These are phyloP conservation scores for Colistium nudipinnis DNA, from an alignment of 2,113 vertebrate species.

Conservation along the genomic window DNA sequence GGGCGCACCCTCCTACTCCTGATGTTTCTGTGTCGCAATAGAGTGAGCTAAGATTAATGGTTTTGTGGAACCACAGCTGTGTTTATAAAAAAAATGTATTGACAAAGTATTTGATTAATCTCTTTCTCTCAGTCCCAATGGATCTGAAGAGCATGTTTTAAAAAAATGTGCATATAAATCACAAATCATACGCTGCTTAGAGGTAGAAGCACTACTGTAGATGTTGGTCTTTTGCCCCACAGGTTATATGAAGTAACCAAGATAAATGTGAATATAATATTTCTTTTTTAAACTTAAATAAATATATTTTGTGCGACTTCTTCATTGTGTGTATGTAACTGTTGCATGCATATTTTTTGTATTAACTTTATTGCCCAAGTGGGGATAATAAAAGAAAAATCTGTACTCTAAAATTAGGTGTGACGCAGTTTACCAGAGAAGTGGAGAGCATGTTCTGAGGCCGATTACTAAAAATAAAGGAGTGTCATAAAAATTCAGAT, in stretches of 20 bases:
- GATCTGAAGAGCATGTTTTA: not conserved
- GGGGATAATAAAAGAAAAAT: conserved; percentile 21
- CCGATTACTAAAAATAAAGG: conserved; percentile 19
- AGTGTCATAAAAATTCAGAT: conserved; percentile 27
- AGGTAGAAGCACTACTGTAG: conserved; percentile 8
- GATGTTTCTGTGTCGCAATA: not conserved
- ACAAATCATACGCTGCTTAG: conserved; percentile 6
- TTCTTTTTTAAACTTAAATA: not conserved
- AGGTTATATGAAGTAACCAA: not conserved
- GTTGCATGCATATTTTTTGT: conserved; percentile 8
- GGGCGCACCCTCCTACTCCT: not conserved
- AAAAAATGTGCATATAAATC: conserved; percentile 13
- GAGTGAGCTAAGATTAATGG: not conserved
- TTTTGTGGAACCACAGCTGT: conserved; percentile 18
- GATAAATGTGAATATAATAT: not conserved
- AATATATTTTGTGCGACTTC: not conserved
- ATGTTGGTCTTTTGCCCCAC: conserved; percentile 8
- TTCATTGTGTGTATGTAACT: not conserved
- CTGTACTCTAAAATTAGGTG: conserved; percentile 21
- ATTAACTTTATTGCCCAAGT: conserved; percentile 19
- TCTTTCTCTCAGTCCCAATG: not conserved
- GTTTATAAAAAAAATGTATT: conserved; percentile 1
- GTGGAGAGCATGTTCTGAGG: conserved; percentile 6
- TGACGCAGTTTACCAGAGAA: conserved; percentile 9
- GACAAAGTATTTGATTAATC: not conserved